Conservation (phyloP, 2,888 invertebrate species). For the Cosmopolites sordidus region DNA sequence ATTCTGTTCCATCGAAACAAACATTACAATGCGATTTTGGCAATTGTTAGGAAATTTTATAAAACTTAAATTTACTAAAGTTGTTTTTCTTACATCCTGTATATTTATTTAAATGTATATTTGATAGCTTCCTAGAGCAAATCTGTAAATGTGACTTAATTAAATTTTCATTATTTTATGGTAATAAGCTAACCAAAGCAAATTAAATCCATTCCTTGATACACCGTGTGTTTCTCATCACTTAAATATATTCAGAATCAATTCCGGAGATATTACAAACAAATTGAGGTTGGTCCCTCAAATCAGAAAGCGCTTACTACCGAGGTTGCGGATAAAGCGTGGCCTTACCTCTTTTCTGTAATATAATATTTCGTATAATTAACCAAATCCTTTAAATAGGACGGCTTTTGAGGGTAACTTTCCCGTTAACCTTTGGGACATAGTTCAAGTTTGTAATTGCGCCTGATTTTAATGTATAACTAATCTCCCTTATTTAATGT, state of each 20-base stretch:
- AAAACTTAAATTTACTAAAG: too few species aligned
- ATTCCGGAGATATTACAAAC: background rate
- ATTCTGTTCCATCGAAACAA: too few species aligned
- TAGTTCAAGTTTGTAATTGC: conserved; percentile 25
- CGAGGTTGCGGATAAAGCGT: conserved; percentile 2
- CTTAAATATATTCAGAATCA: conserved; percentile 4
- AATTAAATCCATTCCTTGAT: too few species aligned
- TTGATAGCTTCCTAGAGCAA: too few species aligned
- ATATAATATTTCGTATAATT: conserved; percentile 23
- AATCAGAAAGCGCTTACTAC: background rate
- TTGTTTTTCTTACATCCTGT: too few species aligned
- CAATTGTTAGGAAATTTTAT: too few species aligned
- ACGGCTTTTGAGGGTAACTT: conserved; percentile 17
- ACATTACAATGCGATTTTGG: too few species aligned
- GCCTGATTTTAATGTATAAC: conserved; percentile 21
- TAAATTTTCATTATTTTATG: too few species aligned
- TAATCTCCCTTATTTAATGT: conserved; percentile 15
- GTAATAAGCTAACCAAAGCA: too few species aligned
- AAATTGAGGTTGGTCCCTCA: background rate
- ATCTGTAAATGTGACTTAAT: too few species aligned
- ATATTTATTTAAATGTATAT: too few species aligned
- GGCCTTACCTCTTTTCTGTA: conserved; percentile 12
- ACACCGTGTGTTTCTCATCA: background rate
- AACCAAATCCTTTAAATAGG: conserved; percentile 19
- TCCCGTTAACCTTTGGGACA: conserved; percentile 14